These are phyloP conservation scores for Lithobius niger DNA, from an alignment of 1,140 invertebrate species.

Conservation along the genomic window DNA sequence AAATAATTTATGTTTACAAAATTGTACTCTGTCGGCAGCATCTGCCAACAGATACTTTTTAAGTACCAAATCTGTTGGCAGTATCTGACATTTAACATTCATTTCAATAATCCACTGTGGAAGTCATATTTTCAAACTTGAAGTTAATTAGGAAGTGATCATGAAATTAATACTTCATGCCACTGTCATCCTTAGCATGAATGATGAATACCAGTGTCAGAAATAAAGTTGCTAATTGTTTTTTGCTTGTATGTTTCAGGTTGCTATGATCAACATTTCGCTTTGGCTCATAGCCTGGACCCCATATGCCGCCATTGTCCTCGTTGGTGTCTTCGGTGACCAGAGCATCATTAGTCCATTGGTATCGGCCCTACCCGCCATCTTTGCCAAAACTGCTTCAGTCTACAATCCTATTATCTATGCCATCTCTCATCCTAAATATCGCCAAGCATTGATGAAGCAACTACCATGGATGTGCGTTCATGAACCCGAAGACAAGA, in stretches of 20 bases:
- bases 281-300: slow-evolving; percentile 72
- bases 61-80: no score
- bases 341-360: slow-evolving; percentile 36
- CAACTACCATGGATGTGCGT: slow-evolving; percentile 48
- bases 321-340: slow-evolving; percentile 30
- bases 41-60: no score
- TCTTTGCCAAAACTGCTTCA: slow-evolving; percentile 31
- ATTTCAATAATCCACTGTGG: no score
- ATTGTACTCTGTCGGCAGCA: no score
- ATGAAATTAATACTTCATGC: no score
- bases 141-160: no score
- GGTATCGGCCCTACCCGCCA: slow-evolving; percentile 27
- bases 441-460: slow-evolving; percentile 17
- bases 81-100: no score
- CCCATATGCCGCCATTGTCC: slow-evolving; percentile 41
- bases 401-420: slow-evolving; percentile 33
- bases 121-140: no score
- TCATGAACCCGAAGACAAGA: slow-evolving; percentile 35
- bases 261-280: slow-evolving; percentile 59
- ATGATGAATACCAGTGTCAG: neutral
- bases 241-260: slow-evolving; percentile 26
- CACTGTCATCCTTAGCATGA: no score
- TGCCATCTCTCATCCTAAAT: slow-evolving; percentile 23
- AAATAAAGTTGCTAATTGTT: slow-evolving; percentile 3
- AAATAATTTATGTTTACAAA: no score